These are phyloP conservation scores for Thomomys bottae DNA, from an alignment of 2,113 vertebrate species.

Conservation along the genomic window DNA sequence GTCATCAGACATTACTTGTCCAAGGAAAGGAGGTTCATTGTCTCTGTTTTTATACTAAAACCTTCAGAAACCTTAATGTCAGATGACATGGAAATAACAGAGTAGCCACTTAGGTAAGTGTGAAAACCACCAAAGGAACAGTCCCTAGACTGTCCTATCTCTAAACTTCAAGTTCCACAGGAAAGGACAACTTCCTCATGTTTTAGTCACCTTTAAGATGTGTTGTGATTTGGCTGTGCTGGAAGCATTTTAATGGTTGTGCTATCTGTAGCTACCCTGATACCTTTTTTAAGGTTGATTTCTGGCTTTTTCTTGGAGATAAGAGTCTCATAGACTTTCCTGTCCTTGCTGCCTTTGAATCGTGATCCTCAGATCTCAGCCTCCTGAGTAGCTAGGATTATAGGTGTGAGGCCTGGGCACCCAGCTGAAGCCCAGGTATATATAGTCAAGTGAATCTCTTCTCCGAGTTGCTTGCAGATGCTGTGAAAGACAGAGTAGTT, in stretches of 20 bases:
- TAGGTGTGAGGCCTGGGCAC: too few relatives aligned
- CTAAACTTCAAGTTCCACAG: neutral
- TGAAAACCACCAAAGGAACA: neutral
- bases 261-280: neutral
- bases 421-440: neutral
- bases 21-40: too few relatives aligned
- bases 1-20: too few relatives aligned
- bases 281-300: neutral
- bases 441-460: neutral
- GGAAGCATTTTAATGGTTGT: neutral
- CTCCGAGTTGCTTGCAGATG: neutral
- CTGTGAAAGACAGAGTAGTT: neutral
- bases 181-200: neutral
- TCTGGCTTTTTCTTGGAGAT: too few relatives aligned
- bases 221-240: neutral
- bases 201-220: neutral
- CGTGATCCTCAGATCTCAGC: too few relatives aligned
- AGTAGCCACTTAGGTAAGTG: neutral
- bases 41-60: slow-evolving; percentile 19
- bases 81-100: neutral
- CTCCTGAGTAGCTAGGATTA: too few relatives aligned
- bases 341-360: too few relatives aligned
- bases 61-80: neutral
- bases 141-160: neutral
- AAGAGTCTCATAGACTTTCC: too few relatives aligned